Evolutionary conservation across 1,140 invertebrate genomes (phyloP).

Genomic region (Ostrea edulis): DNA sequence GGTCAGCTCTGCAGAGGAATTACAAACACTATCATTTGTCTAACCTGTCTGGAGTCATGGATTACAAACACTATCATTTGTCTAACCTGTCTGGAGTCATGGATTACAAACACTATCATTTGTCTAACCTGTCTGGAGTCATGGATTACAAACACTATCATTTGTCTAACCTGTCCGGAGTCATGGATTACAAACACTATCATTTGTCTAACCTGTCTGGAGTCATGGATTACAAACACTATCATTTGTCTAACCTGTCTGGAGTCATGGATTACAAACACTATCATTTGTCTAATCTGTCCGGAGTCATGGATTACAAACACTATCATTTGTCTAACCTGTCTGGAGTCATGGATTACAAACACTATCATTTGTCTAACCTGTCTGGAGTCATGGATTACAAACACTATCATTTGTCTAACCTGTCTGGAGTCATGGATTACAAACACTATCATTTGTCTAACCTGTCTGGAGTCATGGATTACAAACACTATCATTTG

Average conservation of each 20-base stretch:
- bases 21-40: neutral
- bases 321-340: constrained; percentile 67
- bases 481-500: too few species aligned
- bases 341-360: constrained; percentile 88
- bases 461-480: constrained; percentile 89
- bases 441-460: neutral
- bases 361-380: constrained; percentile 57
- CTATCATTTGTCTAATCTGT: constrained; percentile 79
- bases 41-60: constrained; percentile 89
- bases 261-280: constrained; percentile 84
- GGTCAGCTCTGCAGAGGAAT: too few species aligned
- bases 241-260: constrained; percentile 81
- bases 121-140: constrained; percentile 87
- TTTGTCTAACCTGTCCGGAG: constrained; percentile 85
- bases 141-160: constrained; percentile 74
- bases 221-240: constrained; percentile 82
- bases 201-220: constrained; percentile 84
- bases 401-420: constrained; percentile 37
- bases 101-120: too few species aligned
- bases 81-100: constrained; percentile 89
- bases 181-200: constrained; percentile 80
- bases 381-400: constrained; percentile 88
- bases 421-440: constrained; percentile 88
- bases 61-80: too few species aligned
- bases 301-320: constrained; percentile 86